Evolutionary conservation across 2,113 vertebrate genomes (phyloP).

Genomic region (Hippocampus zosterae): DNA sequence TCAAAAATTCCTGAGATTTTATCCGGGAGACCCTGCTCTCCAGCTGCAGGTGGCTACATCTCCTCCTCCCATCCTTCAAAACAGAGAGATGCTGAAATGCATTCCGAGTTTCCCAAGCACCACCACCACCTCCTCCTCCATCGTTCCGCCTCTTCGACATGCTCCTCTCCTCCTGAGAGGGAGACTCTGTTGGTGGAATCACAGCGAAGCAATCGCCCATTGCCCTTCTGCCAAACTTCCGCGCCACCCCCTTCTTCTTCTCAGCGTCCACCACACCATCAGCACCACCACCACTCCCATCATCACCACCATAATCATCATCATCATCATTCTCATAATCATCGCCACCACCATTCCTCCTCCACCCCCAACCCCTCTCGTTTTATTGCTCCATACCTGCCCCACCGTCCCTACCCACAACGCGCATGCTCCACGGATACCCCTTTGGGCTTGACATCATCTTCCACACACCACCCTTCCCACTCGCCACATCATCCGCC

Average conservation of each 20-base stretch:
- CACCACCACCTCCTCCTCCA: constrained; percentile 64
- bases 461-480: constrained; percentile 54
- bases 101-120: constrained; percentile 60
- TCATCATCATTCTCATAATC: constrained; percentile 70
- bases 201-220: constrained; percentile 16
- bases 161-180: constrained; percentile 65
- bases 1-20: constrained; percentile 64
- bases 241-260: constrained; percentile 29
- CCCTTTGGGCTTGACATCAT: constrained; percentile 46
- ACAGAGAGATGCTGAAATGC: constrained; percentile 79
- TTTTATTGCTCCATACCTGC: constrained; percentile 35
- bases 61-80: constrained; percentile 85
- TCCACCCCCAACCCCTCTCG: constrained; percentile 50
- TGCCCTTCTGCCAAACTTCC: constrained; percentile 16
- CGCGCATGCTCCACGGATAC: constrained; percentile 82
- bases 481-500: constrained; percentile 71
- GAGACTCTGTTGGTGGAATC: constrained; percentile 59
- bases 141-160: constrained; percentile 69
- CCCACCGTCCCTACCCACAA: constrained; percentile 67
- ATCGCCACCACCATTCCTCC: constrained; percentile 54
- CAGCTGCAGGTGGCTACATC: constrained; percentile 79
- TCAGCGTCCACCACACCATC: constrained; percentile 42
- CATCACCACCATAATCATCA: constrained; percentile 35
- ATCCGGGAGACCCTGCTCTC: constrained; percentile 47
- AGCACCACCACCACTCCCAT: constrained; percentile 54